Evolutionary conservation across 2,113 vertebrate genomes (phyloP).

Genomic region (Lepus americanus): DNA sequence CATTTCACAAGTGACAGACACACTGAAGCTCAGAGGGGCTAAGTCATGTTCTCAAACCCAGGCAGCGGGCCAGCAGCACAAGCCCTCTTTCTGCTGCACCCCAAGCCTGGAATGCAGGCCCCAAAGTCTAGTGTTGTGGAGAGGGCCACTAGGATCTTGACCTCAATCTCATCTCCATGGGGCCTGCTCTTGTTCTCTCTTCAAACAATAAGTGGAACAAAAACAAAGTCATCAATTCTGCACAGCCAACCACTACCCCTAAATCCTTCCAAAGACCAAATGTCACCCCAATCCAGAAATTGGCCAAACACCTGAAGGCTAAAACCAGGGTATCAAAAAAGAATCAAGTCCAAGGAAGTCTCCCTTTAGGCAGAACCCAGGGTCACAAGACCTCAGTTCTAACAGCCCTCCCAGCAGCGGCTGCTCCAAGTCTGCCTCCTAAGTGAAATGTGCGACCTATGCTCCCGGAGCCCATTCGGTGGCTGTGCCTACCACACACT

Average conservation of each 20-base stretch:
- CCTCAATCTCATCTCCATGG: neutral
- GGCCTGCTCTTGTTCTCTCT: neutral
- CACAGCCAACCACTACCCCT: neutral
- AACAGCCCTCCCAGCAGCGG: neutral
- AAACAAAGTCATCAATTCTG: constrained; percentile 34
- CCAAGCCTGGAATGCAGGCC: neutral
- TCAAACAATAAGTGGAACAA: neutral
- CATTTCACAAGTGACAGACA: neutral
- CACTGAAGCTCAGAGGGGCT: neutral
- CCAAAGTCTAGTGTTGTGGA: neutral
- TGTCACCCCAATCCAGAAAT: neutral
- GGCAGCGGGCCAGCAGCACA: neutral
- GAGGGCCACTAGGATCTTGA: neutral
- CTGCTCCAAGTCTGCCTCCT: neutral
- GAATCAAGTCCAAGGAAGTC: neutral
- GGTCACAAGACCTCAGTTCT: neutral
- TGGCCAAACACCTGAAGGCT: neutral
- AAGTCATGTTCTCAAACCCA: neutral
- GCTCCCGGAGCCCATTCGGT: neutral
- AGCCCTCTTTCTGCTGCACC: neutral
- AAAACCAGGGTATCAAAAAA: neutral
- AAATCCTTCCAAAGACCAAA: constrained; percentile 25
- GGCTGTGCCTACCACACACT: neutral
- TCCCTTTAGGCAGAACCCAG: neutral
- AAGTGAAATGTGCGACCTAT: neutral